A percentile compares a stretch with the other conserved stretches of the same genome.
Conservation (phyloP, 2,113 vertebrate genomes). For the Perca flavescens region DNA sequence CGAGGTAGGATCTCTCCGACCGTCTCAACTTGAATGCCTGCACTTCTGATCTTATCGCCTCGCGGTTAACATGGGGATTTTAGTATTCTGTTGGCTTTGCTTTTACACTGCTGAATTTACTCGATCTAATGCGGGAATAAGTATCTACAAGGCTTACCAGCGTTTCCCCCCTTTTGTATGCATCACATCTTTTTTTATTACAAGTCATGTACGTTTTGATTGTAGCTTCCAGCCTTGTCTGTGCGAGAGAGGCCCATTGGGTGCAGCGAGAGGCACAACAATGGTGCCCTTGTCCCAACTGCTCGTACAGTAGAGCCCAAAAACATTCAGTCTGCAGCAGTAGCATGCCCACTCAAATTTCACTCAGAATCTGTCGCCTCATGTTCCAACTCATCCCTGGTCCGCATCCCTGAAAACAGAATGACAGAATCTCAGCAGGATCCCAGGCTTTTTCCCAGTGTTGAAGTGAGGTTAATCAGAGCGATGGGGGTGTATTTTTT, state of each 20-base stretch:
- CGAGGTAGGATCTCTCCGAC: conserved; percentile 59
- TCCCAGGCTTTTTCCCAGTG: not conserved
- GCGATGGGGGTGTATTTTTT: not conserved
- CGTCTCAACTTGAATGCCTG: not conserved
- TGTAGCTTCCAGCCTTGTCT: conserved; percentile 6
- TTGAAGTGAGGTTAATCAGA: conserved; percentile 34
- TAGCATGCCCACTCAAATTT: not conserved
- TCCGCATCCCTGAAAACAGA: not conserved
- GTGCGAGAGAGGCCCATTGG: conserved; percentile 18
- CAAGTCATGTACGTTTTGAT: not conserved
- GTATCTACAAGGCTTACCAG: not conserved
- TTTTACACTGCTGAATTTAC: not conserved
- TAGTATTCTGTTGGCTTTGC: not conserved
- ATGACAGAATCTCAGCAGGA: not conserved
- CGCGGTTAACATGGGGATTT: not conserved
- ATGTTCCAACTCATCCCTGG: not conserved
- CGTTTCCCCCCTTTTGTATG: not conserved
- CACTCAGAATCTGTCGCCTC: not conserved
- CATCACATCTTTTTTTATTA: not conserved
- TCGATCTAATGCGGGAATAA: not conserved
- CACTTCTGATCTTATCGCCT: not conserved
- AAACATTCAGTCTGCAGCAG: conserved; percentile 18
- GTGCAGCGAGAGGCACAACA: conserved; percentile 32
- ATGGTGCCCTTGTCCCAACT: conserved; percentile 46
- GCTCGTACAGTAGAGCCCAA: conserved; percentile 41